Evolutionary conservation across 2,797 vertebrate species (phyloP).

Genomic region (Chanos chanos): DNA sequence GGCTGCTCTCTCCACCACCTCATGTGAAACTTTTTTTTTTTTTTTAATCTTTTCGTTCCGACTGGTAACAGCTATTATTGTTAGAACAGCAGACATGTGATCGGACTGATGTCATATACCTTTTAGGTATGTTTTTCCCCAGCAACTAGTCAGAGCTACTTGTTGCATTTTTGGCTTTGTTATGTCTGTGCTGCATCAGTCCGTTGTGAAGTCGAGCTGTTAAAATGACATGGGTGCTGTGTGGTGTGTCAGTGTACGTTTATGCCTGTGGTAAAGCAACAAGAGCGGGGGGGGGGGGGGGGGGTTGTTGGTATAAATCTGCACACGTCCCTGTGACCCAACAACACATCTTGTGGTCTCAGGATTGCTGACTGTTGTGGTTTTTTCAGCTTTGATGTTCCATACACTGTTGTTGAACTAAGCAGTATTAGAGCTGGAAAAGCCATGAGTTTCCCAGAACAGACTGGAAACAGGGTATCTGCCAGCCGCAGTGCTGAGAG

Average conservation of each 20-base stretch:
- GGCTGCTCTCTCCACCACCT: too few relatives aligned
- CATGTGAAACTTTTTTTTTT: neutral
- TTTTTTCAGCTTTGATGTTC: too few relatives aligned
- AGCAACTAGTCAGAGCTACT: conserved; percentile 4
- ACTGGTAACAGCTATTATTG: conserved; percentile 11
- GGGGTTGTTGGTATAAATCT: neutral
- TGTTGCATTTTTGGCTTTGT: conserved; percentile 5
- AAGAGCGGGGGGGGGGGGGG: too few relatives aligned
- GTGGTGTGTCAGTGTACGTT: too few relatives aligned
- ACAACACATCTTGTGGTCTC: too few relatives aligned
- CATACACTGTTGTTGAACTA: neutral
- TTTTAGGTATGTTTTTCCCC: neutral
- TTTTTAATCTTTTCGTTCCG: too few relatives aligned
- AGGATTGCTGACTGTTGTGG: too few relatives aligned
- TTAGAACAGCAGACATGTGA: neutral
- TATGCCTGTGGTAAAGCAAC: too few relatives aligned
- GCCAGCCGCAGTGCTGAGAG: neutral
- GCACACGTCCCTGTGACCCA: neutral
- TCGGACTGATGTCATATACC: conserved; percentile 1
- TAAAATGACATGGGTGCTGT: neutral
- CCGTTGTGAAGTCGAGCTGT: conserved; percentile 11
- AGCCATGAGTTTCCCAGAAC: neutral
- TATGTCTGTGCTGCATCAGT: conserved; percentile 12
- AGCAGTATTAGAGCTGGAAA: neutral
- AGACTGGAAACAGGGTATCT: neutral